phyloP scores from a whole-genome alignment of 35 echinoderm and acorn worm species.

The Hemicentrotus pulcherrimus region DNA sequence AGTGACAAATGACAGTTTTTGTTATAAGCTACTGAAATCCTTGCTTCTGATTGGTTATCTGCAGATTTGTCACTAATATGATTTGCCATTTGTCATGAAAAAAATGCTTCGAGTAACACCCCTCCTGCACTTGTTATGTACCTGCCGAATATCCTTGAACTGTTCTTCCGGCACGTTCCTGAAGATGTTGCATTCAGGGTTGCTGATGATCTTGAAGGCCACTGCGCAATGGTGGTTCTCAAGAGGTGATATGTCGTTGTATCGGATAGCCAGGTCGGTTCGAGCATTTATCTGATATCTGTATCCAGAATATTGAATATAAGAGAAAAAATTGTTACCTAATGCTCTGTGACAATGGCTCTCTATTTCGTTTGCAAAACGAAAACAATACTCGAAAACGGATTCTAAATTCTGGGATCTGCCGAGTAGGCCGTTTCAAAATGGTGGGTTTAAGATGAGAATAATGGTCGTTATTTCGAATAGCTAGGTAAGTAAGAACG shows the following conservation, averaged over 20 bases:
- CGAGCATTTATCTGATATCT: constrained; percentile 98
- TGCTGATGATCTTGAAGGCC: constrained; percentile 93
- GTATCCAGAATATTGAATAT: background rate
- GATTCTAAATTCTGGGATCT: too few relatives aligned
- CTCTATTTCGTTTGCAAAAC: too few relatives aligned
- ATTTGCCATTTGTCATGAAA: too few relatives aligned
- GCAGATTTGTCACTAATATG: too few relatives aligned
- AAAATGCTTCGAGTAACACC: too few relatives aligned
- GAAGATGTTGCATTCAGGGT: constrained; percentile 94
- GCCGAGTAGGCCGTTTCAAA: constrained; percentile 62
- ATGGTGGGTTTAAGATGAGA: constrained; percentile 78
- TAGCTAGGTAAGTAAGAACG: constrained; percentile 80
- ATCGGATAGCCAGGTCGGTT: constrained; percentile 93
- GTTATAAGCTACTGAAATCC: too few relatives aligned
- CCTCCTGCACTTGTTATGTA: background rate
- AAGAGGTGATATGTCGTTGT: constrained; percentile 90
- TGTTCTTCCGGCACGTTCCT: constrained; percentile 58
- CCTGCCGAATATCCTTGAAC: constrained; percentile 75
- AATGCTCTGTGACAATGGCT: too few relatives aligned
- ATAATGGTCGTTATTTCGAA: constrained; percentile 78
- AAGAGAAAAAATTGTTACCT: too few relatives aligned
- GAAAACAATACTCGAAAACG: too few relatives aligned
- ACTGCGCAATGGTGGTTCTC: constrained; percentile 97
- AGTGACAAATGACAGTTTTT: too few relatives aligned
- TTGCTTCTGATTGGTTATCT: too few relatives aligned